Percentiles rank a stretch among this genome's conserved stretches.
Conservation (phyloP, 2,888 invertebrate species). For the Drosophila mayaguana region DNA sequence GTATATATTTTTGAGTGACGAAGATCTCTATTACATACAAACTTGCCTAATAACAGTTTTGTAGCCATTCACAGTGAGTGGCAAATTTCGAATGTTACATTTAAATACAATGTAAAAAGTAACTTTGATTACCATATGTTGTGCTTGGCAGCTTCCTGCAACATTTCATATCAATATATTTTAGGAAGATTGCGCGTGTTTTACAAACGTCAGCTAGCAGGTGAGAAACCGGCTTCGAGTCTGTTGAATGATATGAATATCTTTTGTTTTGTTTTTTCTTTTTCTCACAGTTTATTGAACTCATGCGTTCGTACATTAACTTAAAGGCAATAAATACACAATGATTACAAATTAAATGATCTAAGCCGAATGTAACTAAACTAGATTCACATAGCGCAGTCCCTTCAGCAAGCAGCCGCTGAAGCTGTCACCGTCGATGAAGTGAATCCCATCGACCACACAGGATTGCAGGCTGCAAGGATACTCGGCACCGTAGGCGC, state of each 20-base stretch:
- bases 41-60: not conserved
- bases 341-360: conserved; percentile 40
- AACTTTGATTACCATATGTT: not conserved
- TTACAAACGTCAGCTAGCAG: conserved; percentile 22
- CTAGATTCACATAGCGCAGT: conserved; percentile 80
- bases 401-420: conserved; percentile 83
- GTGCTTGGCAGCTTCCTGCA: not conserved
- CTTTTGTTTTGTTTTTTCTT: conserved; percentile 10
- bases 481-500: conserved; percentile 83
- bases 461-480: conserved; percentile 83
- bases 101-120: not conserved
- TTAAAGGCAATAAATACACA: conserved; percentile 68
- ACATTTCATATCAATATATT: not conserved
- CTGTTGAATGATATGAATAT: conserved; percentile 27
- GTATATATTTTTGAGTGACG: not conserved
- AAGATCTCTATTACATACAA: not conserved
- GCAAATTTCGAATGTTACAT: not conserved
- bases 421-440: conserved; percentile 76
- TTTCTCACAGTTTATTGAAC: conserved; percentile 77
- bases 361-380: conserved; percentile 52
- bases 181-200: conserved; percentile 6
- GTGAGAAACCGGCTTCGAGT: conserved; percentile 60
- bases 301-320: conserved; percentile 57
- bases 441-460: conserved; percentile 78
- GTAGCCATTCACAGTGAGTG: not conserved